phyloP scores from a whole-genome alignment of 2,888 invertebrate species.

The Orthosia cruda region DNA sequence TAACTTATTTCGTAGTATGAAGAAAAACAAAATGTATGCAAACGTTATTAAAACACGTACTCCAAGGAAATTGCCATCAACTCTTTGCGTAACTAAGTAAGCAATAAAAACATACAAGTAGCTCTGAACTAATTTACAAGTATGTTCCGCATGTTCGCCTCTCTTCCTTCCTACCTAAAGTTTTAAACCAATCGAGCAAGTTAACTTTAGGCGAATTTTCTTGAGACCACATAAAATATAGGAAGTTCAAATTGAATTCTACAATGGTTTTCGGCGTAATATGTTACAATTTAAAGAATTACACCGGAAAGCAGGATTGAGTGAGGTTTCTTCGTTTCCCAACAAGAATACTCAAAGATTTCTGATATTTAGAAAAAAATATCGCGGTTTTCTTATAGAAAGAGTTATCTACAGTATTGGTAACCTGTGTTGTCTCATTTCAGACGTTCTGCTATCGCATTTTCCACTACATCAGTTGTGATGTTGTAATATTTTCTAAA shows the following conservation, averaged over 20 bases:
- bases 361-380: not conserved
- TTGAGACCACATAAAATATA: conserved; percentile 8
- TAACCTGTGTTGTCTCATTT: too few relatives aligned
- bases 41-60: conserved; percentile 25
- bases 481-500: not conserved
- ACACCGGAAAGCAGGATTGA: not conserved
- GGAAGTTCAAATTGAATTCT: conserved; percentile 31
- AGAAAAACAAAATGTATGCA: conserved; percentile 27
- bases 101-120: conserved; percentile 27
- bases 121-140: conserved; percentile 22
- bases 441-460: not conserved
- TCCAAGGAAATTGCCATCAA: conserved; percentile 31
- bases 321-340: not conserved
- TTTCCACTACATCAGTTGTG: not conserved
- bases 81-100: conserved; percentile 19
- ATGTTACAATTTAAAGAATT: conserved; percentile 11
- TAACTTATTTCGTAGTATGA: not conserved
- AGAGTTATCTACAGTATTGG: too few relatives aligned
- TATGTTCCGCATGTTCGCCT: conserved; percentile 33
- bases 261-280: not conserved
- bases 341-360: not conserved
- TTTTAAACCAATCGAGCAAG: conserved; percentile 33
- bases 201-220: conserved; percentile 30
- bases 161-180: conserved; percentile 15
- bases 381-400: not conserved